Evolutionary conservation across 2,888 invertebrate genomes (phyloP).

Genomic region (Nymphalis c-album): DNA sequence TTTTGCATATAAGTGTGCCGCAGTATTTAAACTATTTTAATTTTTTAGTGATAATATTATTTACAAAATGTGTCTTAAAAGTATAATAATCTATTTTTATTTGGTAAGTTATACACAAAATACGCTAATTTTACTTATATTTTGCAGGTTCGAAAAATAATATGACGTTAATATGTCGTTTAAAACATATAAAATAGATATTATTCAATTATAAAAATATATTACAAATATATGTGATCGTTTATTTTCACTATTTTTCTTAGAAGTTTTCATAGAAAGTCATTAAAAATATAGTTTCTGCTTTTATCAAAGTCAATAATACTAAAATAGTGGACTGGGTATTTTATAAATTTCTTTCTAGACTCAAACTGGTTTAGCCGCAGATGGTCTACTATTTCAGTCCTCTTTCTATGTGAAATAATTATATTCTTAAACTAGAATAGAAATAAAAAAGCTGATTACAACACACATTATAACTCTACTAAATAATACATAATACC

Average conservation of each 20-base stretch:
- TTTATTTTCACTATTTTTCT: no score
- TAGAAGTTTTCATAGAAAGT: no score
- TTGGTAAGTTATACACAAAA: slow-evolving; percentile 60
- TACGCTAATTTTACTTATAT: slow-evolving; percentile 15
- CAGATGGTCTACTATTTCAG: neutral
- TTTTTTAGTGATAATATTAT: slow-evolving; percentile 53
- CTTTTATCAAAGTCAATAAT: no score
- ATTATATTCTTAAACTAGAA: no score
- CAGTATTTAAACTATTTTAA: slow-evolving; percentile 47
- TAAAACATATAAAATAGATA: no score
- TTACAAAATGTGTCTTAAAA: slow-evolving; percentile 68
- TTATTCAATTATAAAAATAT: no score
- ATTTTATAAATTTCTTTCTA: neutral
- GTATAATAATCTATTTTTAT: slow-evolving; percentile 58
- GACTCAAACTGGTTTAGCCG: slow-evolving; percentile 1
- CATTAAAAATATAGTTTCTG: no score
- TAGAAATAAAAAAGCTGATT: no score
- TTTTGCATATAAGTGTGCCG: slow-evolving; percentile 67
- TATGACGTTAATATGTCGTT: no score
- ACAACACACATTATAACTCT: no score
- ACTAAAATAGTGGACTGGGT: neutral
- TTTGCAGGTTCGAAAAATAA: neutral
- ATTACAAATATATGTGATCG: no score
- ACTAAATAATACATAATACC: no score
- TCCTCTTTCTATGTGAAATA: neutral